Percentiles rank a stretch among this genome's conserved stretches.
phyloP scores from a whole-genome alignment of 2,797 vertebrate species.

The Sebastes aleutianus region DNA sequence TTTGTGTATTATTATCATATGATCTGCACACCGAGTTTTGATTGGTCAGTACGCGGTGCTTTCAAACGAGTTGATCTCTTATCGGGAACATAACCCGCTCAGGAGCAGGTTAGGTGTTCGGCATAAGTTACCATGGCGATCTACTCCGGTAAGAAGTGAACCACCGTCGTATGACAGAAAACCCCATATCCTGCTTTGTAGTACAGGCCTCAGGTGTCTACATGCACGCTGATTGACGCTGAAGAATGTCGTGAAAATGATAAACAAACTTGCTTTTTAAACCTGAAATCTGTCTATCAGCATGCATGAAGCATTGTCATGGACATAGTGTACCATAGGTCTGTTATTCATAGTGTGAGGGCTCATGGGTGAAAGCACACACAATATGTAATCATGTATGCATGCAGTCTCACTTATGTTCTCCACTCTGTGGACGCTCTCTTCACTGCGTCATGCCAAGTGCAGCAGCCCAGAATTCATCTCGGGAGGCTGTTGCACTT shows the following conservation, averaged over 20 bases:
- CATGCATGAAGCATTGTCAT: neutral
- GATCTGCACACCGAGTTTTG: too few relatives aligned
- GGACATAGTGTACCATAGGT: neutral
- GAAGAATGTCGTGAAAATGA: neutral
- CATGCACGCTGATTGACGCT: neutral
- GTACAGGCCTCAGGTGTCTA: neutral
- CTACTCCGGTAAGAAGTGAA: too few relatives aligned
- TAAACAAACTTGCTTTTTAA: neutral
- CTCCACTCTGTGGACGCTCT: neutral
- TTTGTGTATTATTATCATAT: too few relatives aligned
- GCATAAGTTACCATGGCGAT: too few relatives aligned
- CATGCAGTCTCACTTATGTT: slow-evolving; percentile 17
- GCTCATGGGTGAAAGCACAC: slow-evolving; percentile 4
- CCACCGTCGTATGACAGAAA: too few relatives aligned
- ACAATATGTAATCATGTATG: slow-evolving; percentile 9
- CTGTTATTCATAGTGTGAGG: neutral
- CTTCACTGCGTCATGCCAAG: neutral
- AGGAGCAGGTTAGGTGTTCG: too few relatives aligned
- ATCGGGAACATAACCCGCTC: too few relatives aligned
- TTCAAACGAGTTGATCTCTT: too few relatives aligned
- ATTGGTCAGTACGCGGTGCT: too few relatives aligned
- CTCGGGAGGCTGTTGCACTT: neutral
- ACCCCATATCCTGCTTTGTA: too few relatives aligned
- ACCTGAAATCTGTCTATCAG: neutral
- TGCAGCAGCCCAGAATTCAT: neutral